Evolutionary conservation across 2,888 invertebrate genomes (phyloP).

Genomic region (Hydropsyche betteni): DNA sequence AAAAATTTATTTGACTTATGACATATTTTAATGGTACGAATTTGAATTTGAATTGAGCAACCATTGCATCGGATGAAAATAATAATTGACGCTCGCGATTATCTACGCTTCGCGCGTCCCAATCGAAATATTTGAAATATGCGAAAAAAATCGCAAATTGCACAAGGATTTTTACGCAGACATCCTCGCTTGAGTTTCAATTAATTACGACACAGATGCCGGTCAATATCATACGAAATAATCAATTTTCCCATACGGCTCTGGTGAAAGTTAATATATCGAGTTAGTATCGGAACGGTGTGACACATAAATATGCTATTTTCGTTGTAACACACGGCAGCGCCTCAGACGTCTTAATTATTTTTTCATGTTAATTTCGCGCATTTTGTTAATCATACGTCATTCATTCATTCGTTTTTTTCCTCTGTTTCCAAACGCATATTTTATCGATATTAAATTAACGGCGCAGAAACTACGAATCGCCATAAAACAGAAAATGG

Average conservation of each 20-base stretch:
- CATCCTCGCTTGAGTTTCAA: neutral
- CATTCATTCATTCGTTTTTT: slow-evolving; percentile 27
- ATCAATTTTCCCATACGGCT: slow-evolving; percentile 21
- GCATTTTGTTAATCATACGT: slow-evolving; percentile 12
- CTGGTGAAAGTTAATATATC: slow-evolving; percentile 24
- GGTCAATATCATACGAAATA: neutral
- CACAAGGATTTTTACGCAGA: no score
- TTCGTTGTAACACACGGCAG: slow-evolving; percentile 18
- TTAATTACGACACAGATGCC: neutral
- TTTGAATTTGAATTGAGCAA: no score
- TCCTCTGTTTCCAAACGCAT: neutral
- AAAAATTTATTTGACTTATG: no score
- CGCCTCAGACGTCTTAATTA: slow-evolving; percentile 21
- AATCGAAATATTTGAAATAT: no score
- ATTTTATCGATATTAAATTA: no score
- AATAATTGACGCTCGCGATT: no score
- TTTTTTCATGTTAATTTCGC: slow-evolving; percentile 26
- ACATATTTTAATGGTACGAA: no score
- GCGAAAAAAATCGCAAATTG: no score
- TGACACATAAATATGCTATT: slow-evolving; percentile 30
- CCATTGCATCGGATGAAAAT: no score
- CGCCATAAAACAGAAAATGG: no score
- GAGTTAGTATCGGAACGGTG: neutral
- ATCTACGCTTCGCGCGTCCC: no score
- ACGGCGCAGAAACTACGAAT: no score